Conservation (phyloP, 2,113 vertebrate species). For the Oreochromis niloticus region DNA sequence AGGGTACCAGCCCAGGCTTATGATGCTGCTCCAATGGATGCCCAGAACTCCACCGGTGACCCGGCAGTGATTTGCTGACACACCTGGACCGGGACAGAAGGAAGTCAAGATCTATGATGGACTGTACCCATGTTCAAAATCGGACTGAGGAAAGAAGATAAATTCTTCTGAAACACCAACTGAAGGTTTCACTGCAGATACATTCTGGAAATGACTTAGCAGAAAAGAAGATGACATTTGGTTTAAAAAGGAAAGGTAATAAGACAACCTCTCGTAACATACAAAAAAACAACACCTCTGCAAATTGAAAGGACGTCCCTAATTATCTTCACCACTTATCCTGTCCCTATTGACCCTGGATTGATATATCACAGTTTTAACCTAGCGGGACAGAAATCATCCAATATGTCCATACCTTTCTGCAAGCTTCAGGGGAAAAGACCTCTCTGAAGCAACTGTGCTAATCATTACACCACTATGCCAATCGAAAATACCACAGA, state of each 20-base stretch:
- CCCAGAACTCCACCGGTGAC: conserved; percentile 72
- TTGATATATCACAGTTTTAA: neutral
- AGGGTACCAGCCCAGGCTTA: conserved; percentile 69
- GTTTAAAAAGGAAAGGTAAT: neutral
- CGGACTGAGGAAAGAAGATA: neutral
- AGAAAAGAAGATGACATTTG: neutral
- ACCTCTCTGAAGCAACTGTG: neutral
- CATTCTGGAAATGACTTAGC: neutral
- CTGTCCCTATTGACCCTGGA: neutral
- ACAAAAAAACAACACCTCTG: neutral
- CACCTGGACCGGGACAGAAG: conserved; percentile 16
- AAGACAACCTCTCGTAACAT: rapidly evolving
- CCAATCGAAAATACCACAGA: neutral
- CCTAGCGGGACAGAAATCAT: neutral
- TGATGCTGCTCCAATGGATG: conserved; percentile 68
- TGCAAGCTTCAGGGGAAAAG: neutral
- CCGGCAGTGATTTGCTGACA: conserved; percentile 57
- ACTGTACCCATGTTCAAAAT: neutral
- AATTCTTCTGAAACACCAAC: neutral
- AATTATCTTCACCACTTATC: neutral
- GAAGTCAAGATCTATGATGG: neutral
- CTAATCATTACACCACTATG: neutral
- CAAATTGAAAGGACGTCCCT: neutral
- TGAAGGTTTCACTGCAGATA: neutral
- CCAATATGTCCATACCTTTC: neutral